A percentile compares a stretch with the other conserved stretches of the same genome.
Conservation (phyloP, 2,888 invertebrate species). For the Luperina nickerlii region DNA sequence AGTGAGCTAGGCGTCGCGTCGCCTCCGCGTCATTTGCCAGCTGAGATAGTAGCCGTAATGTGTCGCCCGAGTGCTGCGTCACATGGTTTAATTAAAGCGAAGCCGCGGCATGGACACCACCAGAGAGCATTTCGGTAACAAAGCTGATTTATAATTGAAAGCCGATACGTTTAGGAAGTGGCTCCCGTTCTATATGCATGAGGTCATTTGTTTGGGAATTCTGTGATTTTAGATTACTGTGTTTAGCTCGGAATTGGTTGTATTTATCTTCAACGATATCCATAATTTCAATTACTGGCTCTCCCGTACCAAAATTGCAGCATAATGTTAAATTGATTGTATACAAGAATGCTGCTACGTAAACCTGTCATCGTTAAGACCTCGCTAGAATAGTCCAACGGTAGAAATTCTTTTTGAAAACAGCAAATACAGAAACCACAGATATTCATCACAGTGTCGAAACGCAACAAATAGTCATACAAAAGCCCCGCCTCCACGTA, state of each 20-base stretch:
- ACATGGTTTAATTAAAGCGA: constrained; percentile 68
- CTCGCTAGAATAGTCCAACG: background rate
- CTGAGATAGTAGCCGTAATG: constrained; percentile 66
- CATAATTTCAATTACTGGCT: constrained; percentile 17
- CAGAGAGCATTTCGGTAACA: constrained; percentile 57
- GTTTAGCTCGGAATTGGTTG: constrained; percentile 31
- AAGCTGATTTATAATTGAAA: constrained; percentile 68
- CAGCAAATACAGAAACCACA: constrained; percentile 27
- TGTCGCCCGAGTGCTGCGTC: constrained; percentile 55
- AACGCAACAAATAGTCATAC: constrained; percentile 56
- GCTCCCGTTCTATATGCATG: constrained; percentile 60
- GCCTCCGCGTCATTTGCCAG: constrained; percentile 60
- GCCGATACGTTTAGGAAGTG: constrained; percentile 63
- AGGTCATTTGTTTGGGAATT: constrained; percentile 53
- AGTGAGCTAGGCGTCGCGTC: constrained; percentile 33
- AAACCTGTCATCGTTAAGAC: background rate
- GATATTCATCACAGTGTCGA: constrained; percentile 44
- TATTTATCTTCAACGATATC: constrained; percentile 21
- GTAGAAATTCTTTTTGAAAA: constrained; percentile 19
- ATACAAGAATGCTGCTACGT: background rate
- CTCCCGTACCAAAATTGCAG: background rate
- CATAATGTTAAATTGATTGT: background rate
- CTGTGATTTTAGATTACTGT: constrained; percentile 53
- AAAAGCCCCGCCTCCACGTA: constrained; percentile 54
- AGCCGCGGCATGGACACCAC: constrained; percentile 54